Percentiles rank a stretch among this genome's conserved stretches.
Conservation (phyloP, 2,888 invertebrate genomes). For the Sesia bembeciformis region DNA sequence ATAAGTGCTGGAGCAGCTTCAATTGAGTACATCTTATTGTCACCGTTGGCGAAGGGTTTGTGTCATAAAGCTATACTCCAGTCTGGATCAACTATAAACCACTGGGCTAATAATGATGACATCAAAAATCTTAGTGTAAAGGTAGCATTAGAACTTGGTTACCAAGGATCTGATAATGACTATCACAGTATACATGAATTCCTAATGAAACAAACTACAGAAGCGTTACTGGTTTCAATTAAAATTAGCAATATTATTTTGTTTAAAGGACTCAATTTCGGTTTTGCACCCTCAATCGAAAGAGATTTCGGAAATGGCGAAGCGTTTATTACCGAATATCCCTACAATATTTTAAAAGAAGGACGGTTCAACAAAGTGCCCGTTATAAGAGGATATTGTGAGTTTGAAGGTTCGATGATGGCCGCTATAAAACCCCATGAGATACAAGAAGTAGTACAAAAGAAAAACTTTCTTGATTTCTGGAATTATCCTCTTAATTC, state of each 20-base stretch:
- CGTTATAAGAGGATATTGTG: slow-evolving; percentile 61
- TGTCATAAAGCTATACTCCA: slow-evolving; percentile 71
- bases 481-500: slow-evolving; percentile 38
- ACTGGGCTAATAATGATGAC: slow-evolving; percentile 56
- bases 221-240: slow-evolving; percentile 36
- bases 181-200: not conserved
- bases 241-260: slow-evolving; percentile 12
- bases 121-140: slow-evolving; percentile 34
- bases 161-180: not conserved
- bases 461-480: slow-evolving; percentile 33
- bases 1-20: slow-evolving; percentile 69
- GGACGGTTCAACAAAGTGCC: slow-evolving; percentile 66
- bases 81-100: slow-evolving; percentile 64
- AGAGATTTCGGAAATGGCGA: slow-evolving; percentile 48
- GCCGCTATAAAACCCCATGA: slow-evolving; percentile 15
- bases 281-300: slow-evolving; percentile 65
- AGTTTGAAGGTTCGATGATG: slow-evolving; percentile 58
- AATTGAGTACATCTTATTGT: slow-evolving; percentile 55
- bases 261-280: slow-evolving; percentile 54
- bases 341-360: slow-evolving; percentile 38
- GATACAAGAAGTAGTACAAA: slow-evolving; percentile 11
- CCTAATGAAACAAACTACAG: slow-evolving; percentile 13
- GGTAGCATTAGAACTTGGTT: slow-evolving; percentile 27
- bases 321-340: slow-evolving; percentile 52
- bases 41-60: slow-evolving; percentile 57